These are phyloP conservation scores for Philopedon plagiatum DNA, from an alignment of 2,888 invertebrate genomes.

Conservation along the genomic window DNA sequence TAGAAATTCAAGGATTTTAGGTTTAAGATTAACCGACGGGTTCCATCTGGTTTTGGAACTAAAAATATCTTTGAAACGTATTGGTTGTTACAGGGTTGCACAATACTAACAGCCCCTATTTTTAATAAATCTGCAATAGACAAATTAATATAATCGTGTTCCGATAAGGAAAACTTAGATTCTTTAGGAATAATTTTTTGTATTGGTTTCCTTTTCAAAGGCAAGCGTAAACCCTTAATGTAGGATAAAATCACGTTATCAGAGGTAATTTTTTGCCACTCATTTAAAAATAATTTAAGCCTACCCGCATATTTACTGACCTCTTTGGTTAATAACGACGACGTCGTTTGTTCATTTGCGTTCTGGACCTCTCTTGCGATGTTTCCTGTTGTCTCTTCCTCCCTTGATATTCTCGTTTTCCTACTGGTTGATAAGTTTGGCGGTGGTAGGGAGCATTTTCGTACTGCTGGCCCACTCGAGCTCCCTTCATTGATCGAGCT, in stretches of 20 bases:
- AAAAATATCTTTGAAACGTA: conserved; percentile 28
- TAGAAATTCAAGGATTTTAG: conserved; percentile 5
- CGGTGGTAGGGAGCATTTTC: neutral
- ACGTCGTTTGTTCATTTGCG: neutral
- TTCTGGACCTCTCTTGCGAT: neutral
- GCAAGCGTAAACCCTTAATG: neutral
- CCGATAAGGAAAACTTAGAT: neutral
- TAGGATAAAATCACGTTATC: neutral
- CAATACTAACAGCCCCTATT: neutral
- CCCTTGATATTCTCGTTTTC: too few species aligned
- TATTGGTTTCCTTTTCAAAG: neutral
- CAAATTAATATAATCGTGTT: neutral
- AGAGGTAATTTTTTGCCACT: neutral
- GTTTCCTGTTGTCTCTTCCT: too few species aligned
- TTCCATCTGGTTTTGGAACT: conserved; percentile 16
- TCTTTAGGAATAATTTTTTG: conserved; percentile 2
- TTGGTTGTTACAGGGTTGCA: neutral
- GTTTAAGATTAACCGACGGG: conserved; percentile 6
- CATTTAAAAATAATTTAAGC: neutral
- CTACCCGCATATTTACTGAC: too few species aligned
- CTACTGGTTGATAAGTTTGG: neutral
- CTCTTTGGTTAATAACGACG: too few species aligned
- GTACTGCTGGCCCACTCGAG: neutral
- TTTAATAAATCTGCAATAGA: neutral
- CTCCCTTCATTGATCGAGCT: neutral